These are phyloP conservation scores for Corythucha ciliata DNA, from an alignment of 2,888 invertebrate species.

Conservation along the genomic window DNA sequence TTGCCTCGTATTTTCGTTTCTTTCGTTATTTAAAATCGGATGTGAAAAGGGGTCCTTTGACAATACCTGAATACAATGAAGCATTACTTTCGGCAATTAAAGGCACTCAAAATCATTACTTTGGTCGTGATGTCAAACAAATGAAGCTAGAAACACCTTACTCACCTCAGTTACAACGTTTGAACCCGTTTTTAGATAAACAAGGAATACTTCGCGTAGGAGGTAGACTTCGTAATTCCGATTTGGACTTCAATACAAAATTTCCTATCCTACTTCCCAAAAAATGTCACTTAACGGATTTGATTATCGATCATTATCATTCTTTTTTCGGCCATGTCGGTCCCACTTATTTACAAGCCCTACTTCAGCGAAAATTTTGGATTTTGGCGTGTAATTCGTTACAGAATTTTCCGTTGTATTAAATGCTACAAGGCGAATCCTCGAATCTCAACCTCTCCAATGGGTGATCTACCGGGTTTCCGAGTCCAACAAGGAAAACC, in stretches of 20 bases:
- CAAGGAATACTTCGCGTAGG: slow-evolving; percentile 26
- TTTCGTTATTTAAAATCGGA: no score
- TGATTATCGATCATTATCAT: slow-evolving; percentile 25
- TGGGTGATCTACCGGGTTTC: slow-evolving; percentile 30
- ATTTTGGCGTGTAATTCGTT: slow-evolving; percentile 11
- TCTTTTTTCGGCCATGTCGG: slow-evolving; percentile 12
- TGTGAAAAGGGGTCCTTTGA: no score
- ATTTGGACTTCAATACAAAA: no score
- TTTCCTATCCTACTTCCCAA: slow-evolving; percentile 25
- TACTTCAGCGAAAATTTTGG: slow-evolving; percentile 15
- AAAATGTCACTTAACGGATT: slow-evolving; percentile 16
- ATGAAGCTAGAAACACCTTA: no score
- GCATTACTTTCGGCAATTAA: no score
- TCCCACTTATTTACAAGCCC: slow-evolving; percentile 3
- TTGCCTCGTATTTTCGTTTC: no score
- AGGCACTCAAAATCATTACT: no score
- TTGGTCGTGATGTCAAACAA: no score
- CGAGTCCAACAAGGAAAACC: slow-evolving; percentile 27
- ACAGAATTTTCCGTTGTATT: slow-evolving; percentile 14
- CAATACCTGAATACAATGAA: no score
- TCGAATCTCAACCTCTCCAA: slow-evolving; percentile 18
- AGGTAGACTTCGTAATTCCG: slow-evolving; percentile 22
- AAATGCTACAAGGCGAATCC: slow-evolving; percentile 15
- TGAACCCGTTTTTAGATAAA: slow-evolving; percentile 22
- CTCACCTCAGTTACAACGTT: no score